Conservation (phyloP, 2,113 vertebrate species). For the Xenopus borealis region DNA sequence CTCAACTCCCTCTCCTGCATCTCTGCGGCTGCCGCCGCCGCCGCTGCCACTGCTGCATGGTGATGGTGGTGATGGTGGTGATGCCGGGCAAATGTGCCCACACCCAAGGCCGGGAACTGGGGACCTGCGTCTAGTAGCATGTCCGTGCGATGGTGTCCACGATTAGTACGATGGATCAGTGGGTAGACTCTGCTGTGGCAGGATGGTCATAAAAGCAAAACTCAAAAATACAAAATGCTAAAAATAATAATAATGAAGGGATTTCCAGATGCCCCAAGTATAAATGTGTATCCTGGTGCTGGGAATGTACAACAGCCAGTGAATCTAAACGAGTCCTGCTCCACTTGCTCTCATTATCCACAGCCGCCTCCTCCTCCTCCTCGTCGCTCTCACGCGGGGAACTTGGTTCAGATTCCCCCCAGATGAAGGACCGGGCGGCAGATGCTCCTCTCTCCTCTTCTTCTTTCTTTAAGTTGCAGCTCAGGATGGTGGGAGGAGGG, state of each 20-base stretch:
- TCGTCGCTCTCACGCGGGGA: constrained; percentile 12
- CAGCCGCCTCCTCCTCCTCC: not conserved
- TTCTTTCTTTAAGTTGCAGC: constrained; percentile 59
- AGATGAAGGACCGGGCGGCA: constrained; percentile 50
- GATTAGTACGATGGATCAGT: not conserved
- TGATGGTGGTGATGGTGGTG: constrained; percentile 69
- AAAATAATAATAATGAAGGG: no score
- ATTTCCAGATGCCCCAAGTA: no score
- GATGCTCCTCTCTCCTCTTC: constrained; percentile 38
- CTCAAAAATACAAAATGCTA: not conserved
- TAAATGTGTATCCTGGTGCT: constrained; percentile 3
- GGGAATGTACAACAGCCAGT: no score
- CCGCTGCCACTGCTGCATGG: constrained; percentile 59
- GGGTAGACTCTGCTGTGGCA: not conserved
- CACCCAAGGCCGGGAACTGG: constrained; percentile 96
- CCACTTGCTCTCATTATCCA: not conserved
- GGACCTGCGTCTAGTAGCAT: constrained; percentile 98
- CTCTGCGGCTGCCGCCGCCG: constrained; percentile 72
- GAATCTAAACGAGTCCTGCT: constrained; percentile 6
- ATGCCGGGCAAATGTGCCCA: constrained; percentile 91
- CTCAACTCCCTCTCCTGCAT: constrained; percentile 97
- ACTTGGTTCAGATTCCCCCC: constrained; percentile 50
- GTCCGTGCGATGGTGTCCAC: constrained; percentile 47
- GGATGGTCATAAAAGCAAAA: not conserved
- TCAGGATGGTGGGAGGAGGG: constrained; percentile 44